Base-by-base conservation (phyloP, 2,113 vertebrate genomes). In the Alexandromys fortis region DNA sequence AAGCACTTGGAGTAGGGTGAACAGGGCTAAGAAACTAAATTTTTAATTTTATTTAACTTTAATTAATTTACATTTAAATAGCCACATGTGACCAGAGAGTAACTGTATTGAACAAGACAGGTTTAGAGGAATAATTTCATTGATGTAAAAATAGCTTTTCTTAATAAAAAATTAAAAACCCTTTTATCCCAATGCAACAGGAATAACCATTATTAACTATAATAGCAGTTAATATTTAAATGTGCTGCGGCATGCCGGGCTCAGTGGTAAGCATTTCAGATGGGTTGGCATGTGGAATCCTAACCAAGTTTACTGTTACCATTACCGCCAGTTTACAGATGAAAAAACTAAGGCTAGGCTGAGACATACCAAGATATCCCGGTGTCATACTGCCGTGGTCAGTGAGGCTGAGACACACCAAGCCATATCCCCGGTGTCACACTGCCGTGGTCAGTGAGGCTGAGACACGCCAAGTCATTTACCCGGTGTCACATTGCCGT, bases 51-150 rank as follows among this genome's bases (percentile, higher is more conserved):
- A 85, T 63, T 94, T 81, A 3, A 90, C 96, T 86, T 73, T 91
- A 88, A 89, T 89, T 92, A 63, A 97, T 96, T 73, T 76, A 85
- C 89, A 70, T 95, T 94, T 96, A 93, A 97, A 92, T 33, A 95
- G 92, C 88, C 92, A 93, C 81, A 61, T 52, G 91, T 45, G 94
- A 63, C 88, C 86, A 92, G 26, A 86, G 72, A 86, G 77, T 49
- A 76, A 86, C 78, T 76, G 47, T 76, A 81, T 24, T 75, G 78
- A 90, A 68, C 21, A 33, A 90, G 77, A 82, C 26, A 68, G 86
- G 92, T 76, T 91, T 68, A 79, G 86, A 89, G 3, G 58, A 95
- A 79, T 95, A 93, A 96, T 87, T 78, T 95, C 83, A 76, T 45
- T 6, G 2, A 92, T 82, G 45, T 82, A 45, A 94, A 93, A 86